Evolutionary conservation across 2,888 invertebrate species (phyloP).

Genomic region (Cheilosia pagana): DNA sequence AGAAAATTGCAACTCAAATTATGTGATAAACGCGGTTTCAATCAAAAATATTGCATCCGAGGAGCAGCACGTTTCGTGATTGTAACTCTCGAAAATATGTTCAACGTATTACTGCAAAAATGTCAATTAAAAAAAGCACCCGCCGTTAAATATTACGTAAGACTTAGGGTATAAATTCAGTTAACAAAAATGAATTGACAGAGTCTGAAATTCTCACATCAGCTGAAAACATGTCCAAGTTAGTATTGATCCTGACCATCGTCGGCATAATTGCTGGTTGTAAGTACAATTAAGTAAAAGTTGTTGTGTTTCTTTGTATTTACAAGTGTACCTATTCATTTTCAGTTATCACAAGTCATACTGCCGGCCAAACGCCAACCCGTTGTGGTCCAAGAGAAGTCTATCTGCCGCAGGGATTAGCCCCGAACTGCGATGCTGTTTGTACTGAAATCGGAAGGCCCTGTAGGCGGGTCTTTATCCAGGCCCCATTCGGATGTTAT

Average conservation of each 20-base stretch:
- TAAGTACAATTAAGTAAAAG: background rate
- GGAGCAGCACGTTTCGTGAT: too few relatives aligned
- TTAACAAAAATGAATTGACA: too few relatives aligned
- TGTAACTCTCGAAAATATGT: too few relatives aligned
- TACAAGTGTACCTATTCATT: background rate
- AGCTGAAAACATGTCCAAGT: slow-evolving; percentile 15
- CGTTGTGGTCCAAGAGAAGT: slow-evolving; percentile 15
- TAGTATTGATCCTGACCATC: background rate
- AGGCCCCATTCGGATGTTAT: slow-evolving; percentile 46
- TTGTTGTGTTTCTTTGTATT: background rate
- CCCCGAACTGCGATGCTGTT: slow-evolving; percentile 42
- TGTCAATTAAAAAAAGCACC: background rate
- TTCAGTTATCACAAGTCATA: background rate
- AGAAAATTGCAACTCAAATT: too few relatives aligned
- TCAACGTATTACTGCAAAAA: background rate
- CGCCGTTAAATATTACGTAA: background rate
- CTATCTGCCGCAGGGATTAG: slow-evolving; percentile 23
- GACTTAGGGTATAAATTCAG: slow-evolving; percentile 13
- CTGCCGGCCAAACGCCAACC: background rate
- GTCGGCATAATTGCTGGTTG: background rate
- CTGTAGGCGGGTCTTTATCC: background rate
- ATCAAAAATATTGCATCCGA: too few relatives aligned
- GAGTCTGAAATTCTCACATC: background rate
- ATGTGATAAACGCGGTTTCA: too few relatives aligned
- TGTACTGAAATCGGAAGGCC: slow-evolving; percentile 20